Conservation (phyloP, 2,888 invertebrate species). For the Harpagoxenus sublaevis region DNA sequence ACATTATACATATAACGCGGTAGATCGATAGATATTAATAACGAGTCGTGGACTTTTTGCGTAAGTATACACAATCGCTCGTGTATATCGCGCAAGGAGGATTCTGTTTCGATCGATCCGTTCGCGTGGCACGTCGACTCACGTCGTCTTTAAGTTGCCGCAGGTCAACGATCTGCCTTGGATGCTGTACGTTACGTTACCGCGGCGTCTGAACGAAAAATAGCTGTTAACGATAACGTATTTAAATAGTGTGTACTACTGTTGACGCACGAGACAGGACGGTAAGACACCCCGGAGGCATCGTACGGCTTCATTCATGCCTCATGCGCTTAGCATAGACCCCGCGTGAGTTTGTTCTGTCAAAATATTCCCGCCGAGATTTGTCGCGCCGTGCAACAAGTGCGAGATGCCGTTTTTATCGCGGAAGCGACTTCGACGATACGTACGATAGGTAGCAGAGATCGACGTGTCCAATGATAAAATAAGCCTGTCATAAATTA, state of each 20-base stretch:
- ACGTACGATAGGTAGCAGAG: not conserved
- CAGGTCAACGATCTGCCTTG: not conserved
- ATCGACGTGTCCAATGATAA: not conserved
- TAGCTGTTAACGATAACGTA: not conserved
- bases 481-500: not conserved
- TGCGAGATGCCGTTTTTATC: not conserved
- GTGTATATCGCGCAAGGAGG: not conserved
- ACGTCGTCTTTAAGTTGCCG: not conserved
- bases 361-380: conserved; percentile 12
- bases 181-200: not conserved
- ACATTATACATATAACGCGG: not conserved
- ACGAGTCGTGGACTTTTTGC: not conserved
- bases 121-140: not conserved
- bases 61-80: not conserved
- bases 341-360: not conserved
- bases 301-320: not conserved
- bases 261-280: conserved; percentile 20
- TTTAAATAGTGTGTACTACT: not conserved
- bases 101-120: conserved; percentile 21
- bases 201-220: not conserved
- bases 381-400: conserved; percentile 36
- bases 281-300: not conserved
- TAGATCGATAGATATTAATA: conserved; percentile 18
- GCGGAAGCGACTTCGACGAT: not conserved
- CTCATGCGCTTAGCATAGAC: not conserved